phyloP scores from a whole-genome alignment of 2,888 invertebrate genomes.

The Cabera pusaria region DNA sequence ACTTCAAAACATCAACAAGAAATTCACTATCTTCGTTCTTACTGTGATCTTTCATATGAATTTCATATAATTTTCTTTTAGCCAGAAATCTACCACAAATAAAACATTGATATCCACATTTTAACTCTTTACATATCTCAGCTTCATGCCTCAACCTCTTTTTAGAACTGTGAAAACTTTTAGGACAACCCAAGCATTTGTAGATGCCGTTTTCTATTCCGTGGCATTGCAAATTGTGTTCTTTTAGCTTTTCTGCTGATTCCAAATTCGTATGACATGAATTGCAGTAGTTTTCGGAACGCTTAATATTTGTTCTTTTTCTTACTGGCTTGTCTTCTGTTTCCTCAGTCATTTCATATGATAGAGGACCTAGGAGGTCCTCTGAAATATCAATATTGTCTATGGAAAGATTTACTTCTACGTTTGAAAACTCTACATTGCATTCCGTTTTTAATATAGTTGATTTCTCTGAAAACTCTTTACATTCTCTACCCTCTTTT shows the following conservation, averaged over 20 bases:
- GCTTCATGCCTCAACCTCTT: conserved; percentile 56
- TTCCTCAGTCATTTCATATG: conserved; percentile 5
- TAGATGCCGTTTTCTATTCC: conserved; percentile 51
- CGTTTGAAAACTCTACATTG: conserved; percentile 15
- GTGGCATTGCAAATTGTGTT: conserved; percentile 56
- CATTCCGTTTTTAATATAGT: conserved; percentile 11
- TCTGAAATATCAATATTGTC: no score
- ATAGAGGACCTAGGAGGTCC: conserved; percentile 17
- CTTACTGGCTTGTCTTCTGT: conserved; percentile 11
- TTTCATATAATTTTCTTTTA: conserved; percentile 53
- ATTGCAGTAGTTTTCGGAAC: conserved; percentile 56
- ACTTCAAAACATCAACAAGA: conserved; percentile 59
- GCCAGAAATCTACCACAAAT: conserved; percentile 57
- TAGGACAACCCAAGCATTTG: conserved; percentile 71
- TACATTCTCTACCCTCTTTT: no score
- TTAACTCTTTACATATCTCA: conserved; percentile 60
- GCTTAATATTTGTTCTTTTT: conserved; percentile 40
- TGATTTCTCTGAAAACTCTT: conserved; percentile 13
- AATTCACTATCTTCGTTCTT: conserved; percentile 44
- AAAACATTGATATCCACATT: conserved; percentile 65
- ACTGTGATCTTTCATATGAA: conserved; percentile 59
- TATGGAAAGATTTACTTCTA: conserved; percentile 11
- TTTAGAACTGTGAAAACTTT: conserved; percentile 54
- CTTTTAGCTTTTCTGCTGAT: conserved; percentile 36
- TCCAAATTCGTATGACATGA: conserved; percentile 56